Percentiles rank a stretch among this genome's conserved stretches.
Conservation (phyloP, 2,797 vertebrate species). For the Karalla daura region DNA sequence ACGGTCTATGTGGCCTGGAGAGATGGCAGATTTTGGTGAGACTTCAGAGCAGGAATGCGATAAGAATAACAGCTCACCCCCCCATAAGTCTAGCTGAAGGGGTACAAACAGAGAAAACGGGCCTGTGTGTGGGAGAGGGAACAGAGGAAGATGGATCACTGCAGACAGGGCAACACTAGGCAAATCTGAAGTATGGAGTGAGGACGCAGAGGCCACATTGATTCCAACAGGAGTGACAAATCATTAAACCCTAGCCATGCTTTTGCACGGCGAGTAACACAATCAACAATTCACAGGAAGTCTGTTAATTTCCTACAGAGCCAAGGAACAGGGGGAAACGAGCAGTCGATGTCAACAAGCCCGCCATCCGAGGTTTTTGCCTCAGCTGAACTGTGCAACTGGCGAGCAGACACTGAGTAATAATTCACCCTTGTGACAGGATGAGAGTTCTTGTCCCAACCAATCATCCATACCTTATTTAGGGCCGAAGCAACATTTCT, state of each 20-base stretch:
- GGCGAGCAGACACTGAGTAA: neutral
- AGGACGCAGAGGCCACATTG: slow-evolving; percentile 42
- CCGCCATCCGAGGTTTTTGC: slow-evolving; percentile 14
- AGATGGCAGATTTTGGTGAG: slow-evolving; percentile 26
- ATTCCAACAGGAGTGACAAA: slow-evolving; percentile 49
- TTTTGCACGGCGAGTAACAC: slow-evolving; percentile 36
- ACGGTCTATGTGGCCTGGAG: slow-evolving; percentile 19
- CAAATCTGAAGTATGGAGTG: slow-evolving; percentile 9
- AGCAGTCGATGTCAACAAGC: slow-evolving; percentile 25
- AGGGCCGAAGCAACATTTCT: neutral
- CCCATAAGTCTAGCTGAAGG: slow-evolving; percentile 37
- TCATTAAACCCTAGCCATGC: slow-evolving; percentile 50
- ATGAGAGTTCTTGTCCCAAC: neutral
- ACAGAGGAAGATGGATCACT: neutral
- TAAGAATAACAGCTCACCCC: slow-evolving; percentile 47
- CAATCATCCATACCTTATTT: neutral
- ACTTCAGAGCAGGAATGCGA: slow-evolving; percentile 23
- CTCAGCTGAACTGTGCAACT: slow-evolving; percentile 26
- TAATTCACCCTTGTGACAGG: neutral
- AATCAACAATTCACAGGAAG: slow-evolving; percentile 51
- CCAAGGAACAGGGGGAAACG: neutral
- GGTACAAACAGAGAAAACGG: slow-evolving; percentile 16
- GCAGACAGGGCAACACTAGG: neutral
- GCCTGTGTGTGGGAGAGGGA: slow-evolving; percentile 25
- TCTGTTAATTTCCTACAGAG: slow-evolving; percentile 53